Conservation (phyloP, 2,888 invertebrate genomes). For the Himalopsyche tibetana region DNA sequence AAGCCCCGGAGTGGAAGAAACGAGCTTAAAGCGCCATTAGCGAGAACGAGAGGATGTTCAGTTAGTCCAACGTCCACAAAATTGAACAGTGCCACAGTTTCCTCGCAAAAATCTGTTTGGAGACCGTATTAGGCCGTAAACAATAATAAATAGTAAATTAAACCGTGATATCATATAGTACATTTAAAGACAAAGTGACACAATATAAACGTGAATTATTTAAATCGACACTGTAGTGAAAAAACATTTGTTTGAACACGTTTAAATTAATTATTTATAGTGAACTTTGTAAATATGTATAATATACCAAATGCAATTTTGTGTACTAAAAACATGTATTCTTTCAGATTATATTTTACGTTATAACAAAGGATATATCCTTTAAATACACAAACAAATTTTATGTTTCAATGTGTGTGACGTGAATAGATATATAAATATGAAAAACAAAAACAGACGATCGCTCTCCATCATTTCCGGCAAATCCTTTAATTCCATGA, state of each 20-base stretch:
- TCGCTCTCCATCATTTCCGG: constrained; percentile 55
- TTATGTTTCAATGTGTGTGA: constrained; percentile 6
- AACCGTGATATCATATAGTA: not conserved
- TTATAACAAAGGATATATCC: not conserved
- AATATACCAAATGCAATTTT: not conserved
- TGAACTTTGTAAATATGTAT: not conserved
- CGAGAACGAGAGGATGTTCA: constrained; percentile 73
- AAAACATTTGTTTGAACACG: not conserved
- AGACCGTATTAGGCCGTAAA: constrained; percentile 79
- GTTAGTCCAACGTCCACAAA: constrained; percentile 78
- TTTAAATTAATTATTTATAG: not conserved
- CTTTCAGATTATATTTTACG: constrained; percentile 22
- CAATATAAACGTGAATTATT: not conserved
- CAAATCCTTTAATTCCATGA: constrained; percentile 63
- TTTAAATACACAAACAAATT: not conserved
- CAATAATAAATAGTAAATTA: not conserved
- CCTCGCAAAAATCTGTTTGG: constrained; percentile 84
- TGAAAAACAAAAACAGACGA: constrained; percentile 44
- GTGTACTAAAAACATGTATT: not conserved
- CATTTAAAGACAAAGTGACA: constrained; percentile 25
- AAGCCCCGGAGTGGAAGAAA: constrained; percentile 71
- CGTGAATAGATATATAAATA: constrained; percentile 54
- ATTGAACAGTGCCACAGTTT: constrained; percentile 76
- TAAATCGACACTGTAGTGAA: not conserved
- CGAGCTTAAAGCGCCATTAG: constrained; percentile 80